Conservation (phyloP, 2,888 invertebrate species). For the Harpagoxenus sublaevis region DNA sequence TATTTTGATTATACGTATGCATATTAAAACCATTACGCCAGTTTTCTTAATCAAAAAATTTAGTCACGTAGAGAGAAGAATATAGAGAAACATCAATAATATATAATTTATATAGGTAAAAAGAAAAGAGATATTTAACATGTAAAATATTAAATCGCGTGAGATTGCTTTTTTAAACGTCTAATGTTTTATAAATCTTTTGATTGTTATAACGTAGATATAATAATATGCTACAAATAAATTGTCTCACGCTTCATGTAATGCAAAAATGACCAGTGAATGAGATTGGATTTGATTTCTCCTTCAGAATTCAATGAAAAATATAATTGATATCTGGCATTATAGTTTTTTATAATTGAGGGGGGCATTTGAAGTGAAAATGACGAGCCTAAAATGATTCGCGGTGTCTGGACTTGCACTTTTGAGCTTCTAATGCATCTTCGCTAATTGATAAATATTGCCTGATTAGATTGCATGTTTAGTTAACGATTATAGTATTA, state of each 20-base stretch:
- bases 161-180: not conserved
- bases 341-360: slow-evolving; percentile 3
- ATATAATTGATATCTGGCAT: not conserved
- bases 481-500: slow-evolving; percentile 29
- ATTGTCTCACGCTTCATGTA: not conserved
- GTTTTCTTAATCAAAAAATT: not conserved
- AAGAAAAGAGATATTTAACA: not conserved
- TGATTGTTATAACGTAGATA: not conserved
- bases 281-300: slow-evolving; percentile 1
- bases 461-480: slow-evolving; percentile 32
- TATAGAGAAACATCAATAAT: not conserved
- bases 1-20: not conserved
- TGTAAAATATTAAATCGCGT: not conserved
- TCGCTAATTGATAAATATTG: slow-evolving; percentile 25
- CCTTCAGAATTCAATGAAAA: not conserved
- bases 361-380: not conserved
- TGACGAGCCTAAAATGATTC: not conserved
- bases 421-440: slow-evolving; percentile 8
- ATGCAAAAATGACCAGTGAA: not conserved
- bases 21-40: not conserved
- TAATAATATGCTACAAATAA: not conserved
- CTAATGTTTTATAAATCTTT: not conserved
- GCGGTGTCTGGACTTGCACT: not conserved
- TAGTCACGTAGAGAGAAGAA: not conserved
- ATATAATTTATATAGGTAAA: not conserved